A percentile compares a stretch with the other conserved stretches of the same genome.
Evolutionary conservation across 2,113 vertebrate genomes (phyloP).

Genomic region (Siphamia tubifer): DNA sequence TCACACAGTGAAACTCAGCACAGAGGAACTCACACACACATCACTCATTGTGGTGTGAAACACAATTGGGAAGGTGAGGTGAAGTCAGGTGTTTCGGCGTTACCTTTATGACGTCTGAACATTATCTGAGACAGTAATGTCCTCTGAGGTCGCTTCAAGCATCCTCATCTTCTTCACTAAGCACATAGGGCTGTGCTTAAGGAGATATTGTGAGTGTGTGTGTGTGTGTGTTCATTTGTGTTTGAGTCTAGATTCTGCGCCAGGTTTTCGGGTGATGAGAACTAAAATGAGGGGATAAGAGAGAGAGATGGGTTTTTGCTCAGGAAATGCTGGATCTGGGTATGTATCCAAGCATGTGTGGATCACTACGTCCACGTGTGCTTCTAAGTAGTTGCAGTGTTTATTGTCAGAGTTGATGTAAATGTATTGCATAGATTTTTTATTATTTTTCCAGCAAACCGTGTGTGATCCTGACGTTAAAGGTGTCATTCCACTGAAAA

Average conservation of each 20-base stretch:
- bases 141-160: conserved; percentile 11
- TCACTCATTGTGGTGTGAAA: not conserved
- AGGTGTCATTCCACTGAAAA: too few relatives aligned
- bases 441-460: too few relatives aligned
- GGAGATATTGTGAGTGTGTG: conserved; percentile 15
- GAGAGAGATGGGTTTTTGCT: not conserved
- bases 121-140: conserved; percentile 34
- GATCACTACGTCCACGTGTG: not conserved
- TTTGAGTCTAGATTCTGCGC: conserved; percentile 13
- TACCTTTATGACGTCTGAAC: conserved; percentile 1
- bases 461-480: too few relatives aligned
- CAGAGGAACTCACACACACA: not conserved
- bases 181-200: conserved; percentile 42
- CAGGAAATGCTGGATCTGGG: not conserved
- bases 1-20: not conserved
- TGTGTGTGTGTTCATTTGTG: conserved; percentile 9
- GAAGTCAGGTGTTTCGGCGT: conserved; percentile 5
- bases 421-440: too few relatives aligned
- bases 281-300: conserved; percentile 4
- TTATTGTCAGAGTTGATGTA: not conserved
- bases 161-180: conserved; percentile 26
- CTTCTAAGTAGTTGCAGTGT: not conserved
- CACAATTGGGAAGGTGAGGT: not conserved
- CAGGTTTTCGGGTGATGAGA: not conserved
- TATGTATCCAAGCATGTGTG: not conserved